Evolutionary conservation across 1,140 invertebrate species (phyloP), one percentile per base, ranked within the genome.

Genomic region (Condylostylus longicornis): DNA sequence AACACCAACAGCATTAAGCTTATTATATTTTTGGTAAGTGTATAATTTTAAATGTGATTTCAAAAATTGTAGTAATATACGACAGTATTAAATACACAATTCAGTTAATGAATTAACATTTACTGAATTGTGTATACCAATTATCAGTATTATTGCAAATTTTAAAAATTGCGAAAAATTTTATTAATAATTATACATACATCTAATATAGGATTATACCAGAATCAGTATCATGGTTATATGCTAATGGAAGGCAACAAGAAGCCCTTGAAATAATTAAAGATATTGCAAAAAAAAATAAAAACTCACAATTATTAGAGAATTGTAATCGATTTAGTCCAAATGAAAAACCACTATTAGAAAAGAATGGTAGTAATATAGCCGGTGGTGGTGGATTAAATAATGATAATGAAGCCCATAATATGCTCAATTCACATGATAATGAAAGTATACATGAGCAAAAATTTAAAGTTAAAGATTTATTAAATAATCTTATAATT

Each of bases 211-310:
- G 17, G 33, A 15, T 40, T 3, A 21, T 40, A 13, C 38, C 38
- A 3, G 38, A 40, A 21, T 40, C 38, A 4, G 34, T 40, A n/a
- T 9, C 6, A 3, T 40, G 38, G 38, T 22, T 40, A 12, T 31
- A 27, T 7, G 21, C 29, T 3, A 40, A 40, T 17, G 13, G 17
- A 8, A 5, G 23, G 17, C 13, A 12, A 17, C 6, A 18, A 14
- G 6, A 33, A 9, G 38, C 38, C 3, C 12, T 40, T 13, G 5
- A 15, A 13, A 9, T 40, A n/a, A 17, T 21, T 5, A 3, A 10
- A 3, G 13, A 33, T 23, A 40, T 32, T 10, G 30, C 38, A 5
- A 40, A 33, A 27, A 25, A n/a, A n/a, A n/a, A n/a, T n/a, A 25
- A 25, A 25, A 25, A 25, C n/a, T 8, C 23, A n/a, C n/a, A n/a